Evolutionary conservation across 2,797 vertebrate species (phyloP).

Genomic region (Pipistrellus kuhlii): DNA sequence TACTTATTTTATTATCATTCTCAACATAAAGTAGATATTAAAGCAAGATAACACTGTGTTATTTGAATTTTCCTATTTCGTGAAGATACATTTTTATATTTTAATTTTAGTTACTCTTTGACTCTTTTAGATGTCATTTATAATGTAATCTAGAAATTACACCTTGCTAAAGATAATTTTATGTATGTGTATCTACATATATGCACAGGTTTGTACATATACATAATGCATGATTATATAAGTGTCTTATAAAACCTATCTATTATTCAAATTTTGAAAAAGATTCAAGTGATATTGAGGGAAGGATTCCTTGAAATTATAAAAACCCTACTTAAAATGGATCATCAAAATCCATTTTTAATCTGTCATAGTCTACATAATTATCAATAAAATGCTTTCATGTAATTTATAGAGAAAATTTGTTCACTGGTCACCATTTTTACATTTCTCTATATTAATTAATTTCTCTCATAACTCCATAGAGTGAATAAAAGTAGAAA

Average conservation of each 20-base stretch:
- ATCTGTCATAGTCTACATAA: neutral
- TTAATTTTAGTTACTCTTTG: constrained; percentile 9
- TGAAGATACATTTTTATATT: neutral
- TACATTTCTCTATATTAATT: constrained; percentile 39
- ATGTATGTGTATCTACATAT: neutral
- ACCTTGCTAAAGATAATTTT: constrained; percentile 39
- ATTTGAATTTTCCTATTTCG: neutral
- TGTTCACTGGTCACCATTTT: constrained; percentile 22
- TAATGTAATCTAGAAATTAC: constrained; percentile 10
- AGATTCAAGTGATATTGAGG: neutral
- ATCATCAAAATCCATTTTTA: constrained; percentile 34
- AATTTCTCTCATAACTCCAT: constrained; percentile 22
- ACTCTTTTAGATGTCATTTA: constrained; percentile 13
- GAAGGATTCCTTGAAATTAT: constrained; percentile 2
- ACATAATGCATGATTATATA: neutral
- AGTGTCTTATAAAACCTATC: constrained; percentile 17
- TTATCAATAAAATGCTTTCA: constrained; percentile 22
- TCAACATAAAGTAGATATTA: constrained; percentile 12
- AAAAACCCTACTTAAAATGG: neutral
- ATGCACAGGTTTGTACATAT: too few relatives aligned
- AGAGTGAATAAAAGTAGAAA: constrained; percentile 41
- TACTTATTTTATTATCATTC: neutral
- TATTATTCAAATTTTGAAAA: constrained; percentile 49
- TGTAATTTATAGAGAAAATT: constrained; percentile 9
- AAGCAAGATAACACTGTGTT: neutral